Evolutionary conservation across 35 echinoderm and acorn worm genomes (phyloP).

Genomic region (Acanthaster planci): DNA sequence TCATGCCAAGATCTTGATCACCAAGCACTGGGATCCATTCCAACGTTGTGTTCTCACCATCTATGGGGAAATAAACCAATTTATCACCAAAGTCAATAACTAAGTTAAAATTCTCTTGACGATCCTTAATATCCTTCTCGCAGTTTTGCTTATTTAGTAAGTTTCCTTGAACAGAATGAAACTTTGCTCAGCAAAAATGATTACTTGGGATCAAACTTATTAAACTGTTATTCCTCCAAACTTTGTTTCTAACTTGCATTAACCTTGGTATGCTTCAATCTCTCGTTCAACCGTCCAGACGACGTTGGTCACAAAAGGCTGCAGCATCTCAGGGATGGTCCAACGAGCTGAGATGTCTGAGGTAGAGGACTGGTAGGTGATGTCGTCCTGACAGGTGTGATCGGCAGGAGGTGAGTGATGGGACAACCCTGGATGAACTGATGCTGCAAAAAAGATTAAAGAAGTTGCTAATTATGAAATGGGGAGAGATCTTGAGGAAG

Average conservation of each 20-base stretch:
- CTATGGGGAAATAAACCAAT: not conserved
- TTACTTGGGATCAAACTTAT: not conserved
- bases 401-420: not conserved
- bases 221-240: not conserved
- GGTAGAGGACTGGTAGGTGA: slow-evolving; percentile 33
- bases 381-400: slow-evolving; percentile 25
- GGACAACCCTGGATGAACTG: not conserved
- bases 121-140: not conserved
- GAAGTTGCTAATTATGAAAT: no score
- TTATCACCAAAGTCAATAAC: not conserved
- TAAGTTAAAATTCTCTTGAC: not conserved
- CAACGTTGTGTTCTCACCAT: not conserved
- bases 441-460: not conserved
- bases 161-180: not conserved
- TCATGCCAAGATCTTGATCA: not conserved
- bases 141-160: not conserved
- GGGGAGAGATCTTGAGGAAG: no score
- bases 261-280: not conserved
- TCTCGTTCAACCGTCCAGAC: slow-evolving; percentile 34
- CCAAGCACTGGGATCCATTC: not conserved
- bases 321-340: not conserved
- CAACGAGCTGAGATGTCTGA: slow-evolving; percentile 14
- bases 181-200: not conserved
- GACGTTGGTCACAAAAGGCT: slow-evolving; percentile 26
- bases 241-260: not conserved